Percentiles rank a stretch among this genome's conserved stretches.
phyloP scores from a whole-genome alignment of 2,113 vertebrate species.

The Mugil cephalus region DNA sequence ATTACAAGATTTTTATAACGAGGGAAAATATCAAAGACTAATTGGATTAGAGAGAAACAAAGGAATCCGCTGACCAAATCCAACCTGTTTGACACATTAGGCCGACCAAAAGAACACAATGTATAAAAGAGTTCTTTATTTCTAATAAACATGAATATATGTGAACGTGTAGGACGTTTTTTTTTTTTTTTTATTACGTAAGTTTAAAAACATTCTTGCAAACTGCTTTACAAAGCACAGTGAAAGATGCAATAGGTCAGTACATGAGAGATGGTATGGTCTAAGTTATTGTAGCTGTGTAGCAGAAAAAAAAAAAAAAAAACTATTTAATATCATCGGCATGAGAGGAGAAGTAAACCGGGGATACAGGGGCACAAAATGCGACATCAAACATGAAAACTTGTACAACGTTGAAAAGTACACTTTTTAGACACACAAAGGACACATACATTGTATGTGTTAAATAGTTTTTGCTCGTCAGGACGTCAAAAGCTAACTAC shows the following conservation, averaged over 20 bases:
- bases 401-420: conserved; percentile 86
- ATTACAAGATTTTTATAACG: conserved; percentile 55
- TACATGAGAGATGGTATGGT: conserved; percentile 65
- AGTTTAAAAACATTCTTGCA: conserved; percentile 66
- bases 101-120: conserved; percentile 34
- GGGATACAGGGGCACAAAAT: conserved; percentile 63
- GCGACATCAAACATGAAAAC: conserved; percentile 84
- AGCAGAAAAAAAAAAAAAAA: conserved; percentile 46
- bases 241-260: conserved; percentile 56
- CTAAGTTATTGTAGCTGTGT: conserved; percentile 61
- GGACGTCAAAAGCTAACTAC: conserved; percentile 86
- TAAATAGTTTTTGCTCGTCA: conserved; percentile 83
- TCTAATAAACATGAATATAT: conserved; percentile 78
- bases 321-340: conserved; percentile 64
- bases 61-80: conserved; percentile 39
- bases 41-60: conserved; percentile 59
- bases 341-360: conserved; percentile 58
- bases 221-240: conserved; percentile 71
- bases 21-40: conserved; percentile 39
- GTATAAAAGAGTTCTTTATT: conserved; percentile 79
- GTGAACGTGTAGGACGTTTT: conserved; percentile 62
- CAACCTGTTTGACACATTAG: conserved; percentile 34
- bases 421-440: conserved; percentile 85
- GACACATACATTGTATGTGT: conserved; percentile 97
- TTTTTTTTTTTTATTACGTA: conserved; percentile 52